These are phyloP conservation scores for Sphaerodactylus townsendi DNA, from an alignment of 2,113 vertebrate species.

Conservation along the genomic window DNA sequence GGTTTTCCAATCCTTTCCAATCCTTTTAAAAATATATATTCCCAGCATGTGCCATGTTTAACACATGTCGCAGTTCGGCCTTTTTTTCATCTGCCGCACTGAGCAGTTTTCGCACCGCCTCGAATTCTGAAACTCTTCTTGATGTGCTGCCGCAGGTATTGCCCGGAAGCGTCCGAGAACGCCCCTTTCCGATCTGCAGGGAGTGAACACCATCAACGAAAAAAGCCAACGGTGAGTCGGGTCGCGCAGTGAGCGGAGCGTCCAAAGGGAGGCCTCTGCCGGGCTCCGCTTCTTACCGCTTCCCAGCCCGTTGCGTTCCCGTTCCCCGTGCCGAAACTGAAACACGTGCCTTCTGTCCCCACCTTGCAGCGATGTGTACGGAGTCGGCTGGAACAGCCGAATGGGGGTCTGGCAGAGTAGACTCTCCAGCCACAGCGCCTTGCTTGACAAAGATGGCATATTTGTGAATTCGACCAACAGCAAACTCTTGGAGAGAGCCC, in stretches of 20 bases:
- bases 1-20: not conserved
- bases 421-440: constrained; percentile 70
- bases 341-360: not conserved
- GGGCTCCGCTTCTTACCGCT: not conserved
- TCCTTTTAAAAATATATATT: not conserved
- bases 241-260: rapidly evolving
- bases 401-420: constrained; percentile 77
- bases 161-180: constrained; percentile 85
- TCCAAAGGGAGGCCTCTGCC: not conserved
- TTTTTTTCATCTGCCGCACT: constrained; percentile 19
- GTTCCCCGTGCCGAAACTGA: too few species aligned
- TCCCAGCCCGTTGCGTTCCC: rapidly evolving
- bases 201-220: constrained; percentile 88
- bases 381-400: constrained; percentile 83
- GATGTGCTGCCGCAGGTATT: constrained; percentile 79
- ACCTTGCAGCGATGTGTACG: constrained; percentile 74
- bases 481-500: constrained; percentile 95
- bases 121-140: constrained; percentile 40
- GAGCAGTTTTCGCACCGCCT: constrained; percentile 9
- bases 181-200: constrained; percentile 92
- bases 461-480: constrained; percentile 89
- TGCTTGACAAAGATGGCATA: constrained; percentile 90
- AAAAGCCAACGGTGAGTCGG: constrained; percentile 83
- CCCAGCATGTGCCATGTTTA: constrained; percentile 45
- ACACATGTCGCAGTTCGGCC: constrained; percentile 29